Percentiles rank a stretch among this genome's conserved stretches.
Evolutionary conservation across 2,888 invertebrate genomes (phyloP).

Genomic region (Scelioninae gen. 2): DNA sequence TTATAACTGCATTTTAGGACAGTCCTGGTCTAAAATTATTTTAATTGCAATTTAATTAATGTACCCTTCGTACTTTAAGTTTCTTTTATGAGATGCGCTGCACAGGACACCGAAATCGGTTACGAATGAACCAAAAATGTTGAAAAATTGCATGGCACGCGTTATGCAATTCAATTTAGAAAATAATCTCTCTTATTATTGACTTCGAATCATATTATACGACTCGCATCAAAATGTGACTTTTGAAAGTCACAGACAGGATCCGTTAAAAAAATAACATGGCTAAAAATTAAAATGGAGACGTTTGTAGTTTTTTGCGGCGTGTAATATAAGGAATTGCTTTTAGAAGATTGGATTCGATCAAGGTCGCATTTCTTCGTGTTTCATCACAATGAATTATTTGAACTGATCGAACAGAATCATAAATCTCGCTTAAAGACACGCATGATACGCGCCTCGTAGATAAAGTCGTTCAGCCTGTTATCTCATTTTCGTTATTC

Average conservation of each 20-base stretch:
- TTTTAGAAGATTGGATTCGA: constrained; percentile 59
- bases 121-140: no score
- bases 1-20: no score
- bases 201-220: constrained; percentile 47
- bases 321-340: constrained; percentile 57
- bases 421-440: constrained; percentile 58
- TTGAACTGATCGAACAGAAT: constrained; percentile 52
- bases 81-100: no score
- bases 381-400: constrained; percentile 60
- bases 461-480: constrained; percentile 50
- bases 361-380: constrained; percentile 56
- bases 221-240: constrained; percentile 41
- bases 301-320: constrained; percentile 54
- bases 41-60: no score
- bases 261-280: constrained; percentile 40
- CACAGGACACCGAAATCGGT: no score
- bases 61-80: no score
- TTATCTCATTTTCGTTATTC: constrained; percentile 53
- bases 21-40: no score
- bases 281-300: constrained; percentile 56
- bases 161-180: no score
- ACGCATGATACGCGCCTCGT: constrained; percentile 47
- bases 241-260: constrained; percentile 44
- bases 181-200: constrained; percentile 10
- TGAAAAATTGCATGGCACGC: no score